Evolutionary conservation across 1,140 invertebrate species (phyloP), one percentile per base, ranked within the genome.

Genomic region (Caligus rogercresseyi): DNA sequence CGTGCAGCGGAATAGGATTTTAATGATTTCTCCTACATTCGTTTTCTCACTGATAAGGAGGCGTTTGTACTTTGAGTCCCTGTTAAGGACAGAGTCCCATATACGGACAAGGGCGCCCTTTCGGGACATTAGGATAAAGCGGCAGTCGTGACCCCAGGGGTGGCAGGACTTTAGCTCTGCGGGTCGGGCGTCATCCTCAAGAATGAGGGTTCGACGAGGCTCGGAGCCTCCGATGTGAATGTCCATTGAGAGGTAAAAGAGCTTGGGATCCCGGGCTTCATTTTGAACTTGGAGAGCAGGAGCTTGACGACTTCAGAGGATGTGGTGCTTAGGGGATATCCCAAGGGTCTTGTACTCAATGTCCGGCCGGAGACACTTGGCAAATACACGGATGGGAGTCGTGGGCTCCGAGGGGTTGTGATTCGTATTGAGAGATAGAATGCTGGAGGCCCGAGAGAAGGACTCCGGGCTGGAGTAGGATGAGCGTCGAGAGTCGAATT

Each of bases 181-280:
- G 0, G 89, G 89, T 59, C 86, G 77, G 0, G 88, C 83, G 68
- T 89, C 86, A 66, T 92, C 87, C 70, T 92, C 88, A 63, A 94
- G 74, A 24, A 86, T 83, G 43, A 93, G 76, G 52, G 88, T 78
- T 1, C 86, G 89, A 64, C 85, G 76, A 0, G 75, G 67, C 1
- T 73, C 72, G 20, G 88, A 80, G 0, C 65, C 68, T 21, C 64
- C 60, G 25, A 68, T 64, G 1, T 64, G 83, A 23, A 92, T 86
- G 74, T 93, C 89, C 87, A 93, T 91, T 65, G 86, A 88, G 15
- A 93, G 77, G 73, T 87, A 90, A 74, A 90, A 93, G 14, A 93
- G 78, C 67, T 87, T 82, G 0, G 89, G 87, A 73, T 93, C 89
- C 20, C 89, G 79, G 72, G 88, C 67, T 86, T 81, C 85, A 92